Conservation (phyloP, 2,113 vertebrate species). For the Excalfactoria chinensis region DNA sequence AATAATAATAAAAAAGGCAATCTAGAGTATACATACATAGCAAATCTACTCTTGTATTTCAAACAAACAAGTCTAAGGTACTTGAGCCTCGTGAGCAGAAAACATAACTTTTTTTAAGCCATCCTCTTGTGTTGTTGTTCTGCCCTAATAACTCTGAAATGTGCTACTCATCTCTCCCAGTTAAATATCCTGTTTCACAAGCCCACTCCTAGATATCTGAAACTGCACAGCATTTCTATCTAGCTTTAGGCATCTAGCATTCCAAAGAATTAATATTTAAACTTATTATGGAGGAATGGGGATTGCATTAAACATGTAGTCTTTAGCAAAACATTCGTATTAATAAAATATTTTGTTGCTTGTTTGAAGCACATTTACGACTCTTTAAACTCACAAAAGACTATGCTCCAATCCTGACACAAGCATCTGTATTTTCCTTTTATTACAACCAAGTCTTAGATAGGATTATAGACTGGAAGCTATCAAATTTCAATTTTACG, state of each 20-base stretch:
- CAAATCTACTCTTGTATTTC: conserved; percentile 26
- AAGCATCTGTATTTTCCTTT: conserved; percentile 62
- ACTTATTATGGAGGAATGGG: conserved; percentile 83
- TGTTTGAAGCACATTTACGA: conserved; percentile 68
- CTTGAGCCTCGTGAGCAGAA: conserved; percentile 70
- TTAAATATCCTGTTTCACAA: conserved; percentile 85
- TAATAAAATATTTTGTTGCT: conserved; percentile 70
- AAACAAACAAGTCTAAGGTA: conserved; percentile 63
- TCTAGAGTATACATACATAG: conserved; percentile 47
- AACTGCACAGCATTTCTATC: conserved; percentile 77
- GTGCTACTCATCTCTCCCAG: conserved; percentile 77
- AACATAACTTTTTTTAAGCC: conserved; percentile 71
- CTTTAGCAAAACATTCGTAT: conserved; percentile 77
- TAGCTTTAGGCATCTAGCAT: conserved; percentile 84
- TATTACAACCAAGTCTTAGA: conserved; percentile 43
- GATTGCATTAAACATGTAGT: conserved; percentile 77
- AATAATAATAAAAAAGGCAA: conserved; percentile 63
- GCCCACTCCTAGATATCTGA: conserved; percentile 80
- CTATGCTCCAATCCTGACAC: conserved; percentile 52
- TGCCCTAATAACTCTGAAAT: conserved; percentile 78
- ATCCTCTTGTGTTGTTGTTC: conserved; percentile 55
- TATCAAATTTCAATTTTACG: conserved; percentile 69
- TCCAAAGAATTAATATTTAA: conserved; percentile 87
- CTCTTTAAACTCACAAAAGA: conserved; percentile 61
- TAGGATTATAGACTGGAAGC: conserved; percentile 66